Conservation (phyloP, 2,888 invertebrate species). For the Eupithecia dodoneata region DNA sequence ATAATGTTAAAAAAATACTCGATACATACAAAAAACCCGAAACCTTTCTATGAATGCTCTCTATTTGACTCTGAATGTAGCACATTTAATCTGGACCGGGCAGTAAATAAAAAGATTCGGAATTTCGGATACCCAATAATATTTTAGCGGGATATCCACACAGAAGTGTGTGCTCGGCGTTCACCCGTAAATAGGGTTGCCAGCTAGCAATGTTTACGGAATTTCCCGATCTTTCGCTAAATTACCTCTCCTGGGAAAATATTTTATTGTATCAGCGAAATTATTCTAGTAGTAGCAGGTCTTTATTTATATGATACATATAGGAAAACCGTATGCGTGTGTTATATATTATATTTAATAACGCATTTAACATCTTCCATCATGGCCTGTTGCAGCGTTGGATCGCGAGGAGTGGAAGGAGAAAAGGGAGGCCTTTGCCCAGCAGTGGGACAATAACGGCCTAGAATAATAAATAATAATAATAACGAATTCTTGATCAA, state of each 20-base stretch:
- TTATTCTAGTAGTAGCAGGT: not conserved
- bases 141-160: slow-evolving; percentile 14
- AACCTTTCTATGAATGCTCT: not conserved
- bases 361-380: too few relatives aligned
- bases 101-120: slow-evolving; percentile 13
- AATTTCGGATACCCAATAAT: slow-evolving; percentile 15
- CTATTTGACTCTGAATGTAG: not conserved
- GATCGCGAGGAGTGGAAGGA: too few relatives aligned
- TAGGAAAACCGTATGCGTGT: not conserved
- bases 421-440: too few relatives aligned
- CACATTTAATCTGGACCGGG: not conserved
- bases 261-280: not conserved
- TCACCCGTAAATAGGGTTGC: slow-evolving; percentile 18
- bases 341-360: too few relatives aligned
- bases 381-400: too few relatives aligned
- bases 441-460: too few relatives aligned
- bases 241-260: slow-evolving; percentile 5
- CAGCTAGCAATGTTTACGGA: slow-evolving; percentile 3
- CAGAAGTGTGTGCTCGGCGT: slow-evolving; percentile 13
- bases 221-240: not conserved
- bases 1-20: not conserved
- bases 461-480: too few relatives aligned
- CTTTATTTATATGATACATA: not conserved
- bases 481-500: not conserved
- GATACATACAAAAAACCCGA: not conserved